These are phyloP conservation scores for Astatotilapia flaviijosephi DNA, from an alignment of 2,113 vertebrate genomes.

Conservation along the genomic window DNA sequence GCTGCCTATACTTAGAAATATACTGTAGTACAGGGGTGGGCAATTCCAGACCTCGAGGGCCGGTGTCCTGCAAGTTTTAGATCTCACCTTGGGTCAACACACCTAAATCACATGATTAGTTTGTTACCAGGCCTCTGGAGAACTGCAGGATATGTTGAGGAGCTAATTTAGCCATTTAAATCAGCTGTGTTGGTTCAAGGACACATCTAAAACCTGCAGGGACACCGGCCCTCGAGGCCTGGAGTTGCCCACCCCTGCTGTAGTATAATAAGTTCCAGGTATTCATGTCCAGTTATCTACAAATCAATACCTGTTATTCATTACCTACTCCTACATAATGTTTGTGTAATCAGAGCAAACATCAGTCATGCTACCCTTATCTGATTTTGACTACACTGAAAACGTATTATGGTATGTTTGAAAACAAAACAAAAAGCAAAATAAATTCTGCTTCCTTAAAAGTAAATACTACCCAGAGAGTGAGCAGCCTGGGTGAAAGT, in stretches of 20 bases:
- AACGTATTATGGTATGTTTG: background rate
- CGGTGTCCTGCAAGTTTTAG: no score
- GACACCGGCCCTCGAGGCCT: no score
- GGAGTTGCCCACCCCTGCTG: background rate
- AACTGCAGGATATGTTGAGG: no score
- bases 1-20: background rate
- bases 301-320: background rate
- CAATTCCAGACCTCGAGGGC: no score
- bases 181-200: no score
- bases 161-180: no score
- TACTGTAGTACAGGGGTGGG: background rate
- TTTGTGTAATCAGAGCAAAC: background rate
- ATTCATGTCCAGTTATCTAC: background rate
- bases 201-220: no score
- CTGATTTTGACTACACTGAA: background rate
- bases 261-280: background rate
- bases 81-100: no score
- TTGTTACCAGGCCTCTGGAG: no score
- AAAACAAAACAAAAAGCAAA: background rate
- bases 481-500: background rate
- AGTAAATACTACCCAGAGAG: background rate
- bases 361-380: background rate
- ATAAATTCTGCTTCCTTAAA: background rate
- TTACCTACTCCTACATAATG: background rate
- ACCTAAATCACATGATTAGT: no score